A percentile compares a stretch with the other conserved stretches of the same genome.
Evolutionary conservation across 1,140 invertebrate species (phyloP).

Genomic region (Gryon sp.): DNA sequence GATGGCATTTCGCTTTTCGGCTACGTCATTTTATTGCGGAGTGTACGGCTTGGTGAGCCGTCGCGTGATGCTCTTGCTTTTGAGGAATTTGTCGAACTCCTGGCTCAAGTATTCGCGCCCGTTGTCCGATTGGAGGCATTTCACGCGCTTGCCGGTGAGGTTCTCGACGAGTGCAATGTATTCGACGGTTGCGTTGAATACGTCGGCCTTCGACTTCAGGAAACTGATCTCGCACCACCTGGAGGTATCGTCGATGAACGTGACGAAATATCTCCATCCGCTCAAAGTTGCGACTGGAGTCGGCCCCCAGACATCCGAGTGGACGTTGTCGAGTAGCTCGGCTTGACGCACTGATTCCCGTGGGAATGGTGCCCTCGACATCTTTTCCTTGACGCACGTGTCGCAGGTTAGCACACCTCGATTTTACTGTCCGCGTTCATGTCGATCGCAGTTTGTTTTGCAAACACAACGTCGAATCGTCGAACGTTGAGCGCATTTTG

Average conservation of each 20-base stretch:
- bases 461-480: conserved; percentile 9
- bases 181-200: neutral
- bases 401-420: conserved; percentile 3
- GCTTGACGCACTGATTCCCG: neutral
- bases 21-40: conserved; percentile 30
- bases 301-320: conserved; percentile 21
- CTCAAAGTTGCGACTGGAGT: neutral
- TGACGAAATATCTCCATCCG: conserved; percentile 22
- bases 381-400: conserved; percentile 18
- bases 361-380: conserved; percentile 7
- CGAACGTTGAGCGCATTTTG: neutral
- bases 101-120: conserved; percentile 68
- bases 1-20: conserved; percentile 55
- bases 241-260: conserved; percentile 6
- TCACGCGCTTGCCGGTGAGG: conserved; percentile 58
- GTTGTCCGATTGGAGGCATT: conserved; percentile 64
- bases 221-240: conserved; percentile 15
- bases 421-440: neutral
- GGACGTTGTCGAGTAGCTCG: conserved; percentile 10
- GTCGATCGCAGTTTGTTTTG: neutral
- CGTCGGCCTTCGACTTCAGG: conserved; percentile 6
- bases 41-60: conserved; percentile 26
- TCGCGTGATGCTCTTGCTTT: conserved; percentile 16
- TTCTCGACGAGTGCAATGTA: conserved; percentile 56
- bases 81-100: conserved; percentile 52